Base-by-base conservation (phyloP, 2,888 invertebrate species). In the Alentia gelatinosa region DNA sequence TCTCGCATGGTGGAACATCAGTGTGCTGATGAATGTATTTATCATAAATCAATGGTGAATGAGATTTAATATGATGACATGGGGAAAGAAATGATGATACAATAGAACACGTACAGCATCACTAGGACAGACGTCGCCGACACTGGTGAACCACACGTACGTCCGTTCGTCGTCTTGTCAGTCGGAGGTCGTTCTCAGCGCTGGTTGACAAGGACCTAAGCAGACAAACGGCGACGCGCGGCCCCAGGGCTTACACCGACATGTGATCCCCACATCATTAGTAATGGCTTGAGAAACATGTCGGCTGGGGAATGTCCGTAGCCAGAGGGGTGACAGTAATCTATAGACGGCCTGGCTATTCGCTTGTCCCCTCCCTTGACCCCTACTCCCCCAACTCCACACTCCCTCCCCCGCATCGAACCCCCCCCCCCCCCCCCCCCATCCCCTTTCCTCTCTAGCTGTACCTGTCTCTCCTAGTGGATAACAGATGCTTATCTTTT, bases 281-380 rank as follows among this genome's bases (percentile, higher is more conserved):
- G 83, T 83, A 83, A 83, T 83, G 83, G 39, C 83, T 68, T 4
- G 83, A 83, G 39, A 83, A 83, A 35, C 83, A 83, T 83, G 83
- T 40, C 68, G 26, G 30, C 30, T 30, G n/a, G 30, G 1, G 68
- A 30, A 19, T 26, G n/a, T n/a, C n/a, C n/a, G n/a, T n/a, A n/a
- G n/a, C n/a, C n/a, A n/a, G n/a, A n/a, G n/a, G n/a, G n/a, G n/a
- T n/a, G n/a, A n/a, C n/a, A n/a, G n/a, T n/a, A n/a, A n/a, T n/a
- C n/a, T n/a, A n/a, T n/a, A n/a, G n/a, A n/a, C n/a, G n/a, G n/a
- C n/a, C n/a, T n/a, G n/a, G n/a, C n/a, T n/a, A n/a, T n/a, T n/a
- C n/a, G n/a, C n/a, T n/a, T n/a, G n/a, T 47, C 47, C 47, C 47
- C 19, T 12, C 7, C 7, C 7, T 12, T 47, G 47, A 47, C 9